Conservation (phyloP, 2,797 vertebrate species). For the Sebastolobus altivelis region DNA sequence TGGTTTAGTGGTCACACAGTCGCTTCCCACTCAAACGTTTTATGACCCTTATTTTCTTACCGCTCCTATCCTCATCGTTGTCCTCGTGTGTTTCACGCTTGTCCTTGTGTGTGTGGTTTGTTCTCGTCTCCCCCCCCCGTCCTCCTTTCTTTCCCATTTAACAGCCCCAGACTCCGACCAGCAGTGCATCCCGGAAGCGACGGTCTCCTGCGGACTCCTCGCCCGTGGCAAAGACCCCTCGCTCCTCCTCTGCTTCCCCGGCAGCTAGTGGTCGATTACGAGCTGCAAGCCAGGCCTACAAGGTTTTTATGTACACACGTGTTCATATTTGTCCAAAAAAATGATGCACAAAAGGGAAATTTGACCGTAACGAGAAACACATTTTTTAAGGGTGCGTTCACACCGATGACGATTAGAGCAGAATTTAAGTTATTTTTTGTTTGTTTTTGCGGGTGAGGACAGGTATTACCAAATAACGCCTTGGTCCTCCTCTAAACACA, state of each 20-base stretch:
- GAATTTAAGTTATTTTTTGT: background rate
- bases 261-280: constrained; percentile 22
- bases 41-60: background rate
- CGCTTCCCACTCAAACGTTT: constrained; percentile 20
- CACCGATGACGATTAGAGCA: background rate
- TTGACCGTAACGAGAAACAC: background rate
- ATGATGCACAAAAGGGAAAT: background rate
- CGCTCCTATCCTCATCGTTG: background rate
- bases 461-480: background rate
- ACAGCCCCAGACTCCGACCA: constrained; percentile 67
- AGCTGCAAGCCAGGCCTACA: constrained; percentile 50
- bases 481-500: background rate
- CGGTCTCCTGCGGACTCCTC: constrained; percentile 41
- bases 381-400: background rate
- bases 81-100: background rate
- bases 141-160: constrained; percentile 23
- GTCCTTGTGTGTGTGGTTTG: background rate
- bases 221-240: constrained; percentile 63
- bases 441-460: background rate
- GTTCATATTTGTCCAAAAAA: background rate
- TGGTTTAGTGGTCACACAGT: constrained; percentile 32
- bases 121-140: background rate
- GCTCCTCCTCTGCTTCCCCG: constrained; percentile 60
- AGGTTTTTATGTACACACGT: constrained; percentile 58
- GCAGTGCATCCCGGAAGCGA: constrained; percentile 65